These are phyloP conservation scores for Crotalus horridus DNA, from an alignment of 2,113 vertebrate species.

Conservation along the genomic window DNA sequence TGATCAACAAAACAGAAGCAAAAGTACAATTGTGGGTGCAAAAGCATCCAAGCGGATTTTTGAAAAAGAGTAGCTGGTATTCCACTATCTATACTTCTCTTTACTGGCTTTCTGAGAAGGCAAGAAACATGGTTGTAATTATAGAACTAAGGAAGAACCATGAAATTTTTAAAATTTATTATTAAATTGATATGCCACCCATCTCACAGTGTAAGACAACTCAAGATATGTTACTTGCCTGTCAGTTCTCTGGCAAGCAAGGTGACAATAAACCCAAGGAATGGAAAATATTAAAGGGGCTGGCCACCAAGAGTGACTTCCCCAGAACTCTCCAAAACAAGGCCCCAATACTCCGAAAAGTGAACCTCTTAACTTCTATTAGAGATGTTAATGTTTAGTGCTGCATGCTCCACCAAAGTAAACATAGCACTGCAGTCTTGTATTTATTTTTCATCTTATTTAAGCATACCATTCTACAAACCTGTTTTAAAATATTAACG, in stretches of 20 bases:
- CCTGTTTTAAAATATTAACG: neutral
- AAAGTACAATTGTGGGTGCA: neutral
- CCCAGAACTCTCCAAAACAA: neutral
- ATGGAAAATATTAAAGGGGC: neutral
- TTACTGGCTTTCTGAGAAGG: neutral
- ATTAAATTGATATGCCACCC: neutral
- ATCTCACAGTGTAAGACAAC: neutral
- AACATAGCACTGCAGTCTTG: neutral
- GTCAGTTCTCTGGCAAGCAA: neutral
- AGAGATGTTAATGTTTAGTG: neutral
- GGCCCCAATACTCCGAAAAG: neutral
- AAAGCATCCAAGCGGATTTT: neutral
- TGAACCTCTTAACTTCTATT: neutral
- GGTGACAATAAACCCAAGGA: neutral
- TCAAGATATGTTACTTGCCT: neutral
- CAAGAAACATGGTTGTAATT: neutral
- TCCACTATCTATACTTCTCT: neutral
- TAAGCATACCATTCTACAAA: neutral
- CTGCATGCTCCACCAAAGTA: neutral
- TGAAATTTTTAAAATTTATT: neutral
- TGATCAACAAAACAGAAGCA: neutral
- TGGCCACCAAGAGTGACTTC: neutral
- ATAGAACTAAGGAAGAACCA: neutral
- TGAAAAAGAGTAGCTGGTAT: neutral
- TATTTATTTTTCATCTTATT: neutral